A percentile compares a stretch with the other conserved stretches of the same genome.
Evolutionary conservation across 2,888 invertebrate species (phyloP).

Genomic region (Andrena bucephala): DNA sequence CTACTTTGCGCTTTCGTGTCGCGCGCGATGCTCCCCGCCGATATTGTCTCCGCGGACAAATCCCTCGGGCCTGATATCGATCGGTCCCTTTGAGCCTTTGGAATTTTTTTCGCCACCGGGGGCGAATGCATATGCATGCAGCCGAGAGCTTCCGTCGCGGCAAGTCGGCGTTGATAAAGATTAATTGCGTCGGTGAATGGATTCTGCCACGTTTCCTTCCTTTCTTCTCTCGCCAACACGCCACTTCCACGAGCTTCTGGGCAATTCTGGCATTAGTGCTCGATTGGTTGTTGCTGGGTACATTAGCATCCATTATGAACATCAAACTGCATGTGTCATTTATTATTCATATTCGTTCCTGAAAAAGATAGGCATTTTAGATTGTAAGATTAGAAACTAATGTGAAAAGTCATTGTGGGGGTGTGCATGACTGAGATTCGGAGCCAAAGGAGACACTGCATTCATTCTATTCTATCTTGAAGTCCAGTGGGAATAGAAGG

Average conservation of each 20-base stretch:
- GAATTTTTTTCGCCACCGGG: conserved; percentile 6
- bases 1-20: conserved; percentile 54
- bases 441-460: too few species aligned
- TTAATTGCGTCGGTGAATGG: conserved; percentile 35
- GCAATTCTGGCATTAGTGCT: not conserved
- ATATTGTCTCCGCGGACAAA: conserved; percentile 59
- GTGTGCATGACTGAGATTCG: too few species aligned
- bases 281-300: too few species aligned
- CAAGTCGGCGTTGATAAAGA: conserved; percentile 31
- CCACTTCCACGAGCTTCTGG: not conserved
- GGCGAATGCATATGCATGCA: conserved; percentile 49
- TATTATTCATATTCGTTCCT: too few species aligned
- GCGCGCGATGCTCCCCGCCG: conserved; percentile 56
- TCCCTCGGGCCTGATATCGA: conserved; percentile 59
- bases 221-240: not conserved
- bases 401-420: too few species aligned
- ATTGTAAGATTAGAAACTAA: too few species aligned
- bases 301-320: too few species aligned
- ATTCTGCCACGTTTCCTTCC: not conserved
- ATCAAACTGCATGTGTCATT: too few species aligned
- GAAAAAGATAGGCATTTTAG: too few species aligned
- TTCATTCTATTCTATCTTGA: too few species aligned
- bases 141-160: conserved; percentile 1
- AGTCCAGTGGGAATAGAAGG: too few species aligned
- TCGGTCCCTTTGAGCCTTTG: conserved; percentile 45